Conservation (phyloP, 1,140 invertebrate species). For the Papilio glaucus region DNA sequence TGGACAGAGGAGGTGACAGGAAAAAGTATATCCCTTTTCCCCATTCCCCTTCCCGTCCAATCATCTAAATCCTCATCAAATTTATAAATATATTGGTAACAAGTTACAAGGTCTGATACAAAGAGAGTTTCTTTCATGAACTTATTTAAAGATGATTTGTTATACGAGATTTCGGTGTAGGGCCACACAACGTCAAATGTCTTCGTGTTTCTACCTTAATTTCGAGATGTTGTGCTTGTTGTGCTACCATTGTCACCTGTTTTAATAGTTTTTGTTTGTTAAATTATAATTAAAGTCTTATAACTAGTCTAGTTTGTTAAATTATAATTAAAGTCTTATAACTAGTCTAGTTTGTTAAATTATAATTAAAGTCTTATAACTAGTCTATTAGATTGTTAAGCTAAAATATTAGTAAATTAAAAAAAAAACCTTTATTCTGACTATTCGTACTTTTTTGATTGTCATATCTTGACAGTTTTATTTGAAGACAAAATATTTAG, state of each 20-base stretch:
- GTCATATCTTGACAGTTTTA: too few species aligned
- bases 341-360: background rate
- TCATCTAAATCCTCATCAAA: too few species aligned
- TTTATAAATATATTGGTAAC: too few species aligned
- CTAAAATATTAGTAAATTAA: too few species aligned
- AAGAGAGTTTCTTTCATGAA: background rate
- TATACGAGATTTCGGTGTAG: background rate
- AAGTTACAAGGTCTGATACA: too few species aligned
- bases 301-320: background rate
- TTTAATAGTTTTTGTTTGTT: constrained; percentile 1
- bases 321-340: background rate
- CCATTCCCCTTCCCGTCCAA: too few species aligned
- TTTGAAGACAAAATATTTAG: too few species aligned
- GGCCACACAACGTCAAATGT: constrained; percentile 26
- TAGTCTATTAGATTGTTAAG: background rate
- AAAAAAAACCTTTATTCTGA: too few species aligned
- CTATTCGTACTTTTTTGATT: too few species aligned
- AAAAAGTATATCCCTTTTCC: too few species aligned
- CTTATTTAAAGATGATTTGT: constrained; percentile 30
- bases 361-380: background rate
- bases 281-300: background rate
- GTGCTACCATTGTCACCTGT: constrained; percentile 51
- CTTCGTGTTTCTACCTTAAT: constrained; percentile 59
- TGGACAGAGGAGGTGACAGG: too few species aligned
- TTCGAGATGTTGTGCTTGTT: constrained; percentile 61